phyloP scores from a whole-genome alignment of 2,113 vertebrate genomes.

The Prunella fulvescens region DNA sequence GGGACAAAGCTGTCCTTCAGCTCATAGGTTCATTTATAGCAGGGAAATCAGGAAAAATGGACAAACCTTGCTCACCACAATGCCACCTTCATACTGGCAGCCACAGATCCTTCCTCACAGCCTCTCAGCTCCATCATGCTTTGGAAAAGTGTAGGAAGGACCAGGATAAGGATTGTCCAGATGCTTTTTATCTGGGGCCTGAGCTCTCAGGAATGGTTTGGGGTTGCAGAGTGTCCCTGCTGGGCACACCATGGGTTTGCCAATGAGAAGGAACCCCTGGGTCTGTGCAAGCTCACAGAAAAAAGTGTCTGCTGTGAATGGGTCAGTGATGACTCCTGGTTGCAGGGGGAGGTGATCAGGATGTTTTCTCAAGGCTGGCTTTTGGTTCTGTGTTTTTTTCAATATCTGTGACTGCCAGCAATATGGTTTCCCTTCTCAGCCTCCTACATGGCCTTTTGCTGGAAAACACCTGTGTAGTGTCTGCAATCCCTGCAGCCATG shows the following conservation, averaged over 20 bases:
- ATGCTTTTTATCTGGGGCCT: neutral
- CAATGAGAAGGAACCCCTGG: neutral
- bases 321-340: neutral
- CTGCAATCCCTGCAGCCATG: fast-evolving
- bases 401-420: neutral
- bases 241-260: neutral
- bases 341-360: neutral
- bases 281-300: fast-evolving
- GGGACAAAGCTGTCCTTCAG: constrained; percentile 30
- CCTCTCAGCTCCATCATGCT: neutral
- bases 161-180: neutral
- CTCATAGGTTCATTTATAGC: neutral
- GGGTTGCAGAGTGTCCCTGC: neutral
- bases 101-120: neutral
- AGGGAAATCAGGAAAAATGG: neutral
- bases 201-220: neutral
- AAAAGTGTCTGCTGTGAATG: fast-evolving
- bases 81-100: neutral
- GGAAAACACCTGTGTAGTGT: neutral
- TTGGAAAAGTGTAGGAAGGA: neutral
- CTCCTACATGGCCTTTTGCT: neutral
- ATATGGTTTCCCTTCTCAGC: neutral
- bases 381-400: constrained; percentile 11
- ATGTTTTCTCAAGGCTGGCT: neutral
- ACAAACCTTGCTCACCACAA: neutral